phyloP scores from a whole-genome alignment of 2,888 invertebrate genomes.

The Carcina quercana region DNA sequence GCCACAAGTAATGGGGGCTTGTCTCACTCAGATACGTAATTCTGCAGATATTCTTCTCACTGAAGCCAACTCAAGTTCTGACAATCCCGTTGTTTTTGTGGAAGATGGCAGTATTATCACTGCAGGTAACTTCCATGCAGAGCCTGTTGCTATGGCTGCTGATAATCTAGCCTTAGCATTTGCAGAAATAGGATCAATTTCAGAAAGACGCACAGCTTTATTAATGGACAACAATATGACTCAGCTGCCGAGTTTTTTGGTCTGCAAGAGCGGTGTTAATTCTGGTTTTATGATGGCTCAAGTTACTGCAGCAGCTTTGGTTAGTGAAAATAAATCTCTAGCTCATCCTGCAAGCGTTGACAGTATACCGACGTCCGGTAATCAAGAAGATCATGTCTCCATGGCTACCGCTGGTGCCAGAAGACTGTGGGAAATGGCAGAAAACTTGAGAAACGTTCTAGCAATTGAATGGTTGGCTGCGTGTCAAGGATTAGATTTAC shows the following conservation, averaged over 20 bases:
- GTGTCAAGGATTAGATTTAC: slow-evolving; percentile 4
- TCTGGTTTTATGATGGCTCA: slow-evolving; percentile 6
- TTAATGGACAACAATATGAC: slow-evolving; percentile 5
- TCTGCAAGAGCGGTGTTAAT: neutral
- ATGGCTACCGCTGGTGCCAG: slow-evolving; percentile 4
- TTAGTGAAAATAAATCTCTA: slow-evolving; percentile 4
- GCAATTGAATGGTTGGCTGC: slow-evolving; percentile 5
- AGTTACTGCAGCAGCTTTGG: slow-evolving; percentile 3
- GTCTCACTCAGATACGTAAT: slow-evolving; percentile 3
- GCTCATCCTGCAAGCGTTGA: slow-evolving; percentile 4
- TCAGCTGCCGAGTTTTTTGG: slow-evolving; percentile 1
- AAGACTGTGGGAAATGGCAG: slow-evolving; percentile 7
- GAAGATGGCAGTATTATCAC: neutral
- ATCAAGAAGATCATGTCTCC: slow-evolving; percentile 7
- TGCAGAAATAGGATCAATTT: slow-evolving; percentile 5
- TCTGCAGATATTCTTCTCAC: slow-evolving; percentile 1
- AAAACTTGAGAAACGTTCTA: slow-evolving; percentile 1
- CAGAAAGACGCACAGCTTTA: slow-evolving; percentile 2
- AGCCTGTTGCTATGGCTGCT: neutral
- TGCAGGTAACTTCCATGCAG: slow-evolving; percentile 3
- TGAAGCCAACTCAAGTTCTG: slow-evolving; percentile 4
- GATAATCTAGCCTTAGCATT: slow-evolving; percentile 5
- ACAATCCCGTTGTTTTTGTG: slow-evolving; percentile 2
- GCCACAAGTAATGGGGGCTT: slow-evolving; percentile 6
- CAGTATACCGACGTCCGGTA: slow-evolving; percentile 7